phyloP scores from a whole-genome alignment of 2,888 invertebrate genomes.

The Trilocha varians region DNA sequence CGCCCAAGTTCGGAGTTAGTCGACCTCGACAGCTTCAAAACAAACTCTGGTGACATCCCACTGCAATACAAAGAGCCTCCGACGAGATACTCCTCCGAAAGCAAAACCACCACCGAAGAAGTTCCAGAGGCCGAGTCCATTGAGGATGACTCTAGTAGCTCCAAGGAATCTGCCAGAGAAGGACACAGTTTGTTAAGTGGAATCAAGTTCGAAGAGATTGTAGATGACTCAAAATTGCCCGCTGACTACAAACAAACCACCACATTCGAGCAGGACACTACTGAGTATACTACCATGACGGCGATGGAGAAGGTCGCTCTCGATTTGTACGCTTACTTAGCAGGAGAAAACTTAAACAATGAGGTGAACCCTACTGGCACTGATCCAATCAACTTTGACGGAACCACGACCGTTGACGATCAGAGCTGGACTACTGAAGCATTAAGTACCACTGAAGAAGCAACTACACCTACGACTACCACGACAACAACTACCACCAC shows the following conservation, averaged over 20 bases:
- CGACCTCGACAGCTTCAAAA: conserved; percentile 87
- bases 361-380: conserved; percentile 59
- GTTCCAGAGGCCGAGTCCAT: conserved; percentile 57
- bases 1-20: conserved; percentile 86
- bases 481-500: conserved; percentile 74
- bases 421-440: conserved; percentile 61
- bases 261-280: conserved; percentile 59
- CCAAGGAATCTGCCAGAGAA: conserved; percentile 48
- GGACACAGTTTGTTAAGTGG: conserved; percentile 53
- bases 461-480: conserved; percentile 69
- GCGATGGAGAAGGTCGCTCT: conserved; percentile 87
- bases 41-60: conserved; percentile 74
- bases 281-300: conserved; percentile 77
- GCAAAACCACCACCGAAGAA: conserved; percentile 66
- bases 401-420: conserved; percentile 48
- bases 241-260: conserved; percentile 55
- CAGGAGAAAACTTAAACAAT: conserved; percentile 76
- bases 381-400: conserved; percentile 41
- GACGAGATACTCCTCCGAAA: conserved; percentile 60
- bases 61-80: conserved; percentile 68
- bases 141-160: conserved; percentile 36
- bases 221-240: conserved; percentile 58
- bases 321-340: conserved; percentile 86
- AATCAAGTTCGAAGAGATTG: conserved; percentile 52
- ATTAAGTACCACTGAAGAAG: conserved; percentile 58